Evolutionary conservation across 35 echinoderm and acorn worm species (phyloP).

Genomic region (Heliocidaris tuberculata): DNA sequence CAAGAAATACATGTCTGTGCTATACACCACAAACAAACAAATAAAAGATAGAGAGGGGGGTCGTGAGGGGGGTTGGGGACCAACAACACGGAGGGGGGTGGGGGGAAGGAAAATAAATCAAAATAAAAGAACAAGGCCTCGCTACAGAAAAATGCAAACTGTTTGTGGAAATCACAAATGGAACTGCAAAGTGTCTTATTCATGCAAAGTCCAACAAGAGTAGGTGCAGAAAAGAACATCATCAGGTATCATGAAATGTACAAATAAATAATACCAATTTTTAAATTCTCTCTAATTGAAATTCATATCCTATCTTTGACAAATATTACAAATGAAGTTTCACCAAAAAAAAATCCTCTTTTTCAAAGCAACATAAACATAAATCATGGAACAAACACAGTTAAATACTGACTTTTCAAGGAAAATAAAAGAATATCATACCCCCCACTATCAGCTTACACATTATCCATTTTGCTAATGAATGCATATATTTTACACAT

Average conservation of each 20-base stretch:
- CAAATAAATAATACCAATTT: not conserved
- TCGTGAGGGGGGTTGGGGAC: not conserved
- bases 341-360: not conserved
- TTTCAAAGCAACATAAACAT: not conserved
- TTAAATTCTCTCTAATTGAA: not conserved
- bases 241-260: not conserved
- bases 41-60: not conserved
- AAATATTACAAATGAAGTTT: not conserved
- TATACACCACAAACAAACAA: not conserved
- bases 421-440: too few relatives aligned
- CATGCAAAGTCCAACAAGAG: not conserved
- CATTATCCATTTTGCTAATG: too few relatives aligned
- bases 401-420: too few relatives aligned
- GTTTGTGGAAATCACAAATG: not conserved
- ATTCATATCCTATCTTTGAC: not conserved
- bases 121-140: not conserved
- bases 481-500: too few relatives aligned
- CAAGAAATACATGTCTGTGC: not conserved
- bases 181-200: conserved; percentile 3
- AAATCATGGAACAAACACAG: not conserved
- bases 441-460: too few relatives aligned
- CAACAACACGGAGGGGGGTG: not conserved
- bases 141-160: not conserved
- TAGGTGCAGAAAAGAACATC: not conserved
- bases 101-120: not conserved